Percentiles rank a stretch among this genome's conserved stretches.
These are phyloP conservation scores for Tenualosa thibaudeaui DNA, from an alignment of 2,797 vertebrate species.

Conservation along the genomic window DNA sequence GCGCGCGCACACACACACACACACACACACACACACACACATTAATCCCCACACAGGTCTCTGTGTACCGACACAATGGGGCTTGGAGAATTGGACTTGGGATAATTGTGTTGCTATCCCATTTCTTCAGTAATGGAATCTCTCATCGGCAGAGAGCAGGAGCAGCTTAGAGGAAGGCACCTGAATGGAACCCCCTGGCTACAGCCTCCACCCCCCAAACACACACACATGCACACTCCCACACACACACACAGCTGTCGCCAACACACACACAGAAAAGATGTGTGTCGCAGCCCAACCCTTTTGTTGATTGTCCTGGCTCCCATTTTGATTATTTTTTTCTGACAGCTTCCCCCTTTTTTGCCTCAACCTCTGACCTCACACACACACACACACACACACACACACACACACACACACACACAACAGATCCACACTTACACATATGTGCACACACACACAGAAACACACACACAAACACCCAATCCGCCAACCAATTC, in stretches of 20 bases:
- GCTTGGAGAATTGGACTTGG: constrained; percentile 75
- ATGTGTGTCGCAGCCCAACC: neutral
- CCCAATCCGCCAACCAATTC: neutral
- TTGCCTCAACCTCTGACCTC: neutral
- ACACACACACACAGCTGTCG: neutral
- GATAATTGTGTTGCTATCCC: constrained; percentile 80
- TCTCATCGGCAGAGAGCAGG: constrained; percentile 48
- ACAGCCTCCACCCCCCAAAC: constrained; percentile 29
- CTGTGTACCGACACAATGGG: constrained; percentile 77
- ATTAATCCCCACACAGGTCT: constrained; percentile 72
- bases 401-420: neutral
- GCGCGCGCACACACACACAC: constrained; percentile 16
- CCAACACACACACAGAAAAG: neutral
- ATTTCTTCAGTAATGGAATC: constrained; percentile 76
- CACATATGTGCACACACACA: constrained; percentile 7
- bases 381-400: constrained; percentile 4
- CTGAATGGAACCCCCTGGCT: constrained; percentile 45
- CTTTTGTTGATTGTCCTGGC: constrained; percentile 57
- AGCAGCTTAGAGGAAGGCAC: constrained; percentile 48
- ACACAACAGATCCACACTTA: too few relatives aligned
- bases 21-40: constrained; percentile 53
- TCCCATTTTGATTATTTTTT: constrained; percentile 62
- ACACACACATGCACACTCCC: neutral
- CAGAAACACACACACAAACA: neutral
- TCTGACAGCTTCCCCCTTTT: constrained; percentile 39